Percentiles rank a stretch among this genome's conserved stretches.
Conservation (phyloP, 2,797 vertebrate genomes). For the Florisuga fusca region DNA sequence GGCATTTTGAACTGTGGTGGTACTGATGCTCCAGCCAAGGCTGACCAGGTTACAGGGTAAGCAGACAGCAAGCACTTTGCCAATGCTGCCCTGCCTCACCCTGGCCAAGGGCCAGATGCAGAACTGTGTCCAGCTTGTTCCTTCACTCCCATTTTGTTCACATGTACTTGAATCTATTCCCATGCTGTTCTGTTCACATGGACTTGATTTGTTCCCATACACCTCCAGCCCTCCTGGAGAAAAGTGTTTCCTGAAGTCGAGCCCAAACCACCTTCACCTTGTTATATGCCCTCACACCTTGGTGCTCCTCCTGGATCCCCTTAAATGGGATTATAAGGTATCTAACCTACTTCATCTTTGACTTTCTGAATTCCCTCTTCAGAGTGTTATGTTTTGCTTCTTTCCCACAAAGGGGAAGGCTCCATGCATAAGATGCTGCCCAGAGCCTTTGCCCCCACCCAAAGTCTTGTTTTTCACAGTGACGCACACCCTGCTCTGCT, state of each 20-base stretch:
- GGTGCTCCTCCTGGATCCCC: neutral
- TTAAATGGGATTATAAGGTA: neutral
- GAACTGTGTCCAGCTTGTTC: neutral
- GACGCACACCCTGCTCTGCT: constrained; percentile 10
- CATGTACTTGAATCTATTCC: neutral
- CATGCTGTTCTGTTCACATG: neutral
- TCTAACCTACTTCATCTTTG: neutral
- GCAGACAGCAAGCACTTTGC: neutral
- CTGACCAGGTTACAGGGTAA: neutral
- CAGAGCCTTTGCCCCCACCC: constrained; percentile 33
- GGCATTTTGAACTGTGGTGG: neutral
- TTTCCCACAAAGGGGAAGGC: neutral
- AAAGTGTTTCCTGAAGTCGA: neutral
- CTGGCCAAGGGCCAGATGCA: neutral
- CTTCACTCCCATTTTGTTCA: neutral
- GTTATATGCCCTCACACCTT: neutral
- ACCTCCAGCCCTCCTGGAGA: neutral
- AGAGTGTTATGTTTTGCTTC: neutral
- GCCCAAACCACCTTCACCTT: neutral
- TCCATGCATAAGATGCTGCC: neutral
- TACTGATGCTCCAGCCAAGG: neutral
- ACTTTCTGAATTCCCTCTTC: neutral
- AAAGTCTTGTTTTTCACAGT: constrained; percentile 56
- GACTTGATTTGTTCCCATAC: neutral
- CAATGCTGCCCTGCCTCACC: neutral